Evolutionary conservation across 1,140 invertebrate genomes (phyloP).

Genomic region (Melitaea cinxia): DNA sequence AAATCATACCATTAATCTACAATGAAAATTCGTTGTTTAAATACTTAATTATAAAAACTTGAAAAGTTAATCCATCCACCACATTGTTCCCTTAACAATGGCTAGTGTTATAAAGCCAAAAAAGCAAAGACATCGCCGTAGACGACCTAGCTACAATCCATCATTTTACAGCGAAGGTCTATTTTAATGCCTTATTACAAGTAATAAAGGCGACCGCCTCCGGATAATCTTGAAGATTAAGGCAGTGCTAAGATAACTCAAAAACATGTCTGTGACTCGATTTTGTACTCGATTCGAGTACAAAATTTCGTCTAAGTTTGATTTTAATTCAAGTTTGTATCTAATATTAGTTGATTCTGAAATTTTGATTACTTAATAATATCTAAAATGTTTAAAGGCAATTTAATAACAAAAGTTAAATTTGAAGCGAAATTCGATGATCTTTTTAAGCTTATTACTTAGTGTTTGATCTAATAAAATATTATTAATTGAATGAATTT

Average conservation of each 20-base stretch:
- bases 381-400: constrained; percentile 2
- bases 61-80: neutral
- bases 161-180: constrained; percentile 15
- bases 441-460: neutral
- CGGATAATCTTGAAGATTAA: constrained; percentile 25
- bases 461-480: neutral
- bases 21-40: too few relatives aligned
- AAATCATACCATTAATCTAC: too few relatives aligned
- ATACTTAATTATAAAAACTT: too few relatives aligned
- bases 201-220: constrained; percentile 27
- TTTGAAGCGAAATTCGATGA: neutral
- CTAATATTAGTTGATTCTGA: neutral
- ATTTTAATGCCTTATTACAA: constrained; percentile 28
- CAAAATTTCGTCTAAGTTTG: constrained; percentile 1
- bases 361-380: neutral
- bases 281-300: constrained; percentile 10
- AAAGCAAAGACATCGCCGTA: neutral
- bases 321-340: neutral
- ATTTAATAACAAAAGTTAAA: neutral
- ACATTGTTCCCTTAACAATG: constrained; percentile 3
- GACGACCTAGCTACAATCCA: constrained; percentile 8
- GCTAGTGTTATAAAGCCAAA: neutral
- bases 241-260: constrained; percentile 11
- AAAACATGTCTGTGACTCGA: constrained; percentile 1
- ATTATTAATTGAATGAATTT: constrained; percentile 1